Evolutionary conservation across 2,888 invertebrate genomes (phyloP), one percentile per base, ranked within the genome.

Genomic region (Iselma pallidipennis): DNA sequence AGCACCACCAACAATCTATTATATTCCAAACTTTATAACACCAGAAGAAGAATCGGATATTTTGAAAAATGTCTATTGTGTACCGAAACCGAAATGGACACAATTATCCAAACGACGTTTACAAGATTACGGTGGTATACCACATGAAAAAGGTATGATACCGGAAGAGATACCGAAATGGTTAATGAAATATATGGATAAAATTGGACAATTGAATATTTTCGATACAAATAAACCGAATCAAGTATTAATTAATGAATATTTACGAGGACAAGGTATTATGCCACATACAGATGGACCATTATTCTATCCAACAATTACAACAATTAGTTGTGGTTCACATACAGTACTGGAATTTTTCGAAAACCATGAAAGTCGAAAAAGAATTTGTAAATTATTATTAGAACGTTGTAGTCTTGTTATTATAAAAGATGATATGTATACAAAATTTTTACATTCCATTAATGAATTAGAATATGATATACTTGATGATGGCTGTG

Each of bases 71-170:
- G 89, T 98, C 23, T 89, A 94, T 74, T 82, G 84, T 37, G 89
- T 90, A 9, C 98, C 98, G 1, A 92, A 88, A 74, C 97, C 98
- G 7, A 96, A 96, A 82, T 99, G 99, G 99, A 96, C 96, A 1
- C 92, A 92, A 76, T 84, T 99, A 42, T 88, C 91, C 19, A 91
- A 96, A 78, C 86, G 98, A 67, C 87, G 97, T 66, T 84, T 99
- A n/a, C 96, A 98, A 79, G 98, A 98, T 81, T 99, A 98, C 89
- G 98, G 98, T 23, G 98, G 98, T 0, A 84, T 96, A 58, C 97
- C 98, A 0, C 96, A 96, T 78, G 87, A 86, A 14, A 96, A 94
- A 75, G 96, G 96, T 60, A 95, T 98, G 94, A 88, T 98, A 66
- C 89, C 92, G 0, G 97, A 98, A 81, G 84, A 86, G 66, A 89